A percentile compares a stretch with the other conserved stretches of the same genome.
Conservation (phyloP, 2,888 invertebrate species). For the Isoperla grammatica region DNA sequence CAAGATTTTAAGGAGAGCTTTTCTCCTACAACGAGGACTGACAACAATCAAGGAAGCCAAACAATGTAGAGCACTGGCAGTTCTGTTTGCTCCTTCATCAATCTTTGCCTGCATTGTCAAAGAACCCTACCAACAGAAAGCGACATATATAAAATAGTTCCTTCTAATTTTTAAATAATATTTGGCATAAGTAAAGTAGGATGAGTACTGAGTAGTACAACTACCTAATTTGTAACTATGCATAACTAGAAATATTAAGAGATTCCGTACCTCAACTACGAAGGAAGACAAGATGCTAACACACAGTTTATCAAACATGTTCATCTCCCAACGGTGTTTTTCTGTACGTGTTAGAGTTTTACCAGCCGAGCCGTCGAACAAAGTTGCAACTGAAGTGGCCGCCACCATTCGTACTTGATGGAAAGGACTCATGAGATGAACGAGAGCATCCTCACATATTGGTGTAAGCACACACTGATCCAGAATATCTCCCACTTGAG, state of each 20-base stretch:
- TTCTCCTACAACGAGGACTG: constrained; percentile 49
- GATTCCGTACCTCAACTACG: constrained; percentile 26
- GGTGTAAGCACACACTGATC: constrained; percentile 32
- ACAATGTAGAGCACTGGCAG: constrained; percentile 53
- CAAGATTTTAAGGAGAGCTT: constrained; percentile 50
- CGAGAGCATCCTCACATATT: constrained; percentile 26
- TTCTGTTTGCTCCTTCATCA: constrained; percentile 56
- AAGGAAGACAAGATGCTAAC: constrained; percentile 25
- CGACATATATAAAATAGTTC: constrained; percentile 25
- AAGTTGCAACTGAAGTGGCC: constrained; percentile 40
- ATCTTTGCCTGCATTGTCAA: constrained; percentile 44
- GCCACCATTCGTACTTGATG: constrained; percentile 42
- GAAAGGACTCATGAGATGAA: constrained; percentile 31
- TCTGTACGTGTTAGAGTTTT: constrained; percentile 30
- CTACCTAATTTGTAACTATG: too few relatives aligned
- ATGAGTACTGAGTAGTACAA: background rate
- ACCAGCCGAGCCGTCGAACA: constrained; percentile 38
- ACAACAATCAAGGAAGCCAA: constrained; percentile 50
- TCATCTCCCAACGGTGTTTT: constrained; percentile 36
- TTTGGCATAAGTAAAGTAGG: constrained; percentile 2
- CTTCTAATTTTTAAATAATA: background rate
- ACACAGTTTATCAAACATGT: constrained; percentile 40
- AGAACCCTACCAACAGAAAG: constrained; percentile 42
- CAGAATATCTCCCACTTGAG: constrained; percentile 10
- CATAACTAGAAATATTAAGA: background rate